phyloP scores from a whole-genome alignment of 2,888 invertebrate species.

The Malachius bipustulatus region DNA sequence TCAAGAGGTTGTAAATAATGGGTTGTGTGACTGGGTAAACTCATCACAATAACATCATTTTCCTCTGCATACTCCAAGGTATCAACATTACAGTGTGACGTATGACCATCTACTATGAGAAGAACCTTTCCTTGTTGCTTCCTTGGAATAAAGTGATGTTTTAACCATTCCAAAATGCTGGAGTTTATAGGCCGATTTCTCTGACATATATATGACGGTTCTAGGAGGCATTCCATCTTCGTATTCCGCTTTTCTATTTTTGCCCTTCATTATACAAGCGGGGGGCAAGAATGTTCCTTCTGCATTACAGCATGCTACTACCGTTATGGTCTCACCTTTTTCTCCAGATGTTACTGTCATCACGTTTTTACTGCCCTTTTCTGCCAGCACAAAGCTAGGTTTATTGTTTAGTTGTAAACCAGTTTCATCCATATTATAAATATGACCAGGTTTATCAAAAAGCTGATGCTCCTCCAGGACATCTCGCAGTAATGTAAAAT shows the following conservation, averaged over 20 bases:
- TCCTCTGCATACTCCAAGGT: conserved; percentile 3
- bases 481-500: conserved; percentile 1
- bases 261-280: conserved; percentile 23
- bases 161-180: conserved; percentile 2
- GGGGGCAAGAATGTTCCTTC: conserved; percentile 26
- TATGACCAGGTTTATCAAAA: background rate
- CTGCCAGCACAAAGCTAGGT: too few relatives aligned
- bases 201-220: conserved; percentile 1
- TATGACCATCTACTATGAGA: background rate
- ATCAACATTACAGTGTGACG: background rate
- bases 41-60: conserved; percentile 1
- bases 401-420: too few relatives aligned
- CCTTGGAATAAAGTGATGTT: conserved; percentile 2
- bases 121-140: conserved; percentile 2
- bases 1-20: background rate
- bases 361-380: conserved; percentile 20
- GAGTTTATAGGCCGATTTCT: conserved; percentile 1
- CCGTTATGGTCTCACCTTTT: conserved; percentile 26
- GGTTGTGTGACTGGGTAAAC: conserved; percentile 1
- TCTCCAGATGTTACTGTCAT: conserved; percentile 19
- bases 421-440: background rate
- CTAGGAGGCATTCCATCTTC: conserved; percentile 20
- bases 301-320: conserved; percentile 30
- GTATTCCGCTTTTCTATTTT: conserved; percentile 22
- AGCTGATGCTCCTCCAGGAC: background rate